Evolutionary conservation across 2,113 vertebrate species (phyloP).

Genomic region (Mesembrinibis cayennensis): DNA sequence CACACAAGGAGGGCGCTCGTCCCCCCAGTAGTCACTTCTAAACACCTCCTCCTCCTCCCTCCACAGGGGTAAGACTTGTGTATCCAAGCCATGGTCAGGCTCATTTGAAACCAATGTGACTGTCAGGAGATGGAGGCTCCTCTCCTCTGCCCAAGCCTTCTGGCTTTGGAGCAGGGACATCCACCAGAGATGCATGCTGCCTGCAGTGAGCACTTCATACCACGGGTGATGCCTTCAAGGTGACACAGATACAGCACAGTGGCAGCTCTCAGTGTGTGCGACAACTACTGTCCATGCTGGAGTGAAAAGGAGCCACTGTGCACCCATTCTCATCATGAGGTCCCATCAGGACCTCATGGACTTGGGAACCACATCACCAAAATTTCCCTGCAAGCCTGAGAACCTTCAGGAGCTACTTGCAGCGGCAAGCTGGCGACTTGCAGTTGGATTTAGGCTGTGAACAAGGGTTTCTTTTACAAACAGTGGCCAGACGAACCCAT

Average conservation of each 20-base stretch:
- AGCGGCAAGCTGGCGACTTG: not conserved
- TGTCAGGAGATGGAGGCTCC: not conserved
- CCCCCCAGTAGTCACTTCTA: not conserved
- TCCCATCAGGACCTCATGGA: not conserved
- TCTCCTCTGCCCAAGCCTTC: not conserved
- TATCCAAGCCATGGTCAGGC: not conserved
- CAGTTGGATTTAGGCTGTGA: not conserved
- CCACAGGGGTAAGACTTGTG: not conserved
- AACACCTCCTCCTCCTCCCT: not conserved
- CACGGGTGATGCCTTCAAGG: accelerated
- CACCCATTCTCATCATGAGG: not conserved
- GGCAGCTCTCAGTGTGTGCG: not conserved
- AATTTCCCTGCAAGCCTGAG: not conserved
- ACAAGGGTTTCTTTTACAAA: not conserved
- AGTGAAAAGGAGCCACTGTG: not conserved
- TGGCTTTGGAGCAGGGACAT: not conserved
- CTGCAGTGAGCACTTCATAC: not conserved
- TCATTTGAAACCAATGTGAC: not conserved
- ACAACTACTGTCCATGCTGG: accelerated
- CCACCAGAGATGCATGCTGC: not conserved
- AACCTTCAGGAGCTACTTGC: not conserved
- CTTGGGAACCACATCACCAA: accelerated
- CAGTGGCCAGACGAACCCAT: not conserved
- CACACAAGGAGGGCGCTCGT: not conserved
- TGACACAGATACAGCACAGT: not conserved